phyloP scores from a whole-genome alignment of 2,113 vertebrate species.

The Heloderma charlesbogerti region DNA sequence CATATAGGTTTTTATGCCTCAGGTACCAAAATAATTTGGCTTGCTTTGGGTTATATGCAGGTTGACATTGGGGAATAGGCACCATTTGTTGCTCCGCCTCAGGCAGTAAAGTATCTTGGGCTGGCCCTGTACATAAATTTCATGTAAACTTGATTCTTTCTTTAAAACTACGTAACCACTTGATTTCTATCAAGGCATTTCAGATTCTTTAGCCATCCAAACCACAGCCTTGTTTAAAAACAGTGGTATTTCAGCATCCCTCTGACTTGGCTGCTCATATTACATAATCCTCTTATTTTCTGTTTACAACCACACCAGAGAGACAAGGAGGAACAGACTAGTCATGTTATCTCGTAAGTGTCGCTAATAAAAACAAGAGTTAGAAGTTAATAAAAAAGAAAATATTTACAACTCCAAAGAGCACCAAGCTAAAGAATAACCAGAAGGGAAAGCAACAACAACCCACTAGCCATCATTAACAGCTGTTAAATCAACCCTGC shows the following conservation, averaged over 20 bases:
- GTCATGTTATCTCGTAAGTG: constrained; percentile 27
- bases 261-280: constrained; percentile 34
- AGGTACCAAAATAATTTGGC: no score
- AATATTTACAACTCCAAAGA: constrained; percentile 30
- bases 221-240: constrained; percentile 3
- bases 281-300: constrained; percentile 36
- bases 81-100: no score
- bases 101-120: no score
- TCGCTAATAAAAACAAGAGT: constrained; percentile 34
- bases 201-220: background rate
- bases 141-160: background rate
- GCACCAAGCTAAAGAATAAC: constrained; percentile 25
- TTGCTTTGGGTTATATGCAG: no score
- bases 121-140: background rate
- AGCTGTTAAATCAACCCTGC: constrained; percentile 52
- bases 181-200: no score
- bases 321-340: constrained; percentile 28
- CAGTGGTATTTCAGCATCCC: constrained; percentile 24
- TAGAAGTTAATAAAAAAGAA: constrained; percentile 17
- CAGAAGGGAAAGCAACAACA: background rate
- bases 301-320: constrained; percentile 48
- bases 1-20: no score
- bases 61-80: no score
- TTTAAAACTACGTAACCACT: background rate
- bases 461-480: constrained; percentile 5